Percentiles rank a stretch among this genome's conserved stretches.
These are phyloP conservation scores for Conops quadrifasciatus DNA, from an alignment of 2,888 invertebrate genomes.

Conservation along the genomic window DNA sequence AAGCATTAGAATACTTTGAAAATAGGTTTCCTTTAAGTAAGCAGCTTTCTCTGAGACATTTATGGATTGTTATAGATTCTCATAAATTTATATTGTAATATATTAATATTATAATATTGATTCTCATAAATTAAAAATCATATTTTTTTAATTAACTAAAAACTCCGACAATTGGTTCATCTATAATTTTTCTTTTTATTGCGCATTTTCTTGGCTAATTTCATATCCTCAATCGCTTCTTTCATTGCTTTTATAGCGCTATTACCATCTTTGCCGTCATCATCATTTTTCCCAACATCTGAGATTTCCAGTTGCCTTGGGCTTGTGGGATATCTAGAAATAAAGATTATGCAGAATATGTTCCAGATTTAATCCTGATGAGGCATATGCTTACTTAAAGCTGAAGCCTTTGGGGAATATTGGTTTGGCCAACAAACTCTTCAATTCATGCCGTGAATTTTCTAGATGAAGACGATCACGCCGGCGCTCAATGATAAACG, in stretches of 20 bases:
- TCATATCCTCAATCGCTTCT: conserved; percentile 64
- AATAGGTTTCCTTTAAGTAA: too few relatives aligned
- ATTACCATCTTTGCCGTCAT: conserved; percentile 37
- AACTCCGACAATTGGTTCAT: too few relatives aligned
- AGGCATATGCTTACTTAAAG: conserved; percentile 62
- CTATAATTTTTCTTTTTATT: conserved; percentile 55
- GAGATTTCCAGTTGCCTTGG: conserved; percentile 55
- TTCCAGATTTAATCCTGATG: conserved; percentile 4
- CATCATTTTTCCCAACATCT: conserved; percentile 45
- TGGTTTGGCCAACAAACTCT: conserved; percentile 67
- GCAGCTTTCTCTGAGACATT: too few relatives aligned
- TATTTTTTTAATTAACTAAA: too few relatives aligned
- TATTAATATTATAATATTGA: too few relatives aligned
- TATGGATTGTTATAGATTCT: too few relatives aligned
- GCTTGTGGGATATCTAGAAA: conserved; percentile 63
- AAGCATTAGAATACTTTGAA: conserved; percentile 70
- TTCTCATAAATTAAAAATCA: too few relatives aligned
- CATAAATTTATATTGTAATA: too few relatives aligned
- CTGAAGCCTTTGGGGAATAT: conserved; percentile 76
- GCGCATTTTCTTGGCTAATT: conserved; percentile 56
- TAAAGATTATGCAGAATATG: background rate
- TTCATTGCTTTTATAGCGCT: conserved; percentile 70
- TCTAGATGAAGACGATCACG: conserved; percentile 59
- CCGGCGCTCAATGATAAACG: conserved; percentile 57
- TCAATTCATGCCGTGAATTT: conserved; percentile 51